These are phyloP conservation scores for Paracentrotus lividus DNA, from an alignment of 53 echinoderm and acorn worm genomes.

Conservation along the genomic window DNA sequence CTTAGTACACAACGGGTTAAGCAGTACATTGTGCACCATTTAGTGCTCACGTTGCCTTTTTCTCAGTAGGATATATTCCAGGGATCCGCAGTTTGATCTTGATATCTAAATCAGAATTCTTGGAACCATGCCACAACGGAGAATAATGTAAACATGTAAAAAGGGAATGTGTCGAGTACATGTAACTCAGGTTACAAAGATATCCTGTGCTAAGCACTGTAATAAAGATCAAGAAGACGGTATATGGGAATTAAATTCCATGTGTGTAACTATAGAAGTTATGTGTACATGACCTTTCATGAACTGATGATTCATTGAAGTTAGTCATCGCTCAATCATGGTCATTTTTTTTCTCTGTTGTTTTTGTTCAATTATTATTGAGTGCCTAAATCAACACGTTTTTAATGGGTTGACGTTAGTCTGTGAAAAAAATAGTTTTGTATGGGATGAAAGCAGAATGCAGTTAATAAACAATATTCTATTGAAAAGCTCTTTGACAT, in stretches of 20 bases:
- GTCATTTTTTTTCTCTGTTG: neutral
- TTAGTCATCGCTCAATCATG: neutral
- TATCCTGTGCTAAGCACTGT: neutral
- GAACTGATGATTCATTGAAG: neutral
- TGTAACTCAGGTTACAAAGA: too few relatives aligned
- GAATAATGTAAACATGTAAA: neutral
- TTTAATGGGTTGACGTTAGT: neutral
- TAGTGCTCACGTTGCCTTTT: neutral
- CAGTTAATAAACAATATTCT: too few relatives aligned
- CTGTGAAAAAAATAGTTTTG: neutral
- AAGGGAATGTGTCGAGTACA: neutral
- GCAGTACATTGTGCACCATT: too few relatives aligned
- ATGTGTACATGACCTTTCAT: neutral
- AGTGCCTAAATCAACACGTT: neutral
- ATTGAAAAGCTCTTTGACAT: too few relatives aligned
- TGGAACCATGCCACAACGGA: neutral
- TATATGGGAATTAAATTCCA: neutral
- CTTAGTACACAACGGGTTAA: too few relatives aligned
- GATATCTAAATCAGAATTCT: neutral
- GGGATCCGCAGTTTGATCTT: neutral
- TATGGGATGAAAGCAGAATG: neutral
- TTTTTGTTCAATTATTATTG: neutral
- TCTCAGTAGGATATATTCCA: neutral
- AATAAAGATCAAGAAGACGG: neutral
- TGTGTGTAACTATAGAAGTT: too few relatives aligned